phyloP scores from a whole-genome alignment of 2,888 invertebrate species.

The Enoplolaimus lenunculus region DNA sequence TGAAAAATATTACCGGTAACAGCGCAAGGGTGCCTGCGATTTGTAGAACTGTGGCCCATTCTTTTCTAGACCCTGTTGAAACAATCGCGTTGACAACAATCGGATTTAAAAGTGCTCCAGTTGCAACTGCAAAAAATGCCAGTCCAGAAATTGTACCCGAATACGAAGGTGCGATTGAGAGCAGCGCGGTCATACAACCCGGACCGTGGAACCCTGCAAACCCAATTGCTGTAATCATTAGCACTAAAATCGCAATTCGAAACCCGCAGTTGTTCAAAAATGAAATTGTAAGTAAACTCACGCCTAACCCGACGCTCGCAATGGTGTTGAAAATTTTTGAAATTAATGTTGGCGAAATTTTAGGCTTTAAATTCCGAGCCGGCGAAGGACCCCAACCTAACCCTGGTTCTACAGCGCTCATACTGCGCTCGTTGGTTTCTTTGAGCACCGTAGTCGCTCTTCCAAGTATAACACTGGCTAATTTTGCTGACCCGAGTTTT shows the following conservation, averaged over 20 bases:
- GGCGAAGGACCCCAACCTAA: not conserved
- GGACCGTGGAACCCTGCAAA: conserved; percentile 22
- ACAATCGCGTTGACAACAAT: not conserved
- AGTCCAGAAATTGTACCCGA: conserved; percentile 20
- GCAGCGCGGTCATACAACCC: conserved; percentile 17
- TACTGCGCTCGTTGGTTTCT: not conserved
- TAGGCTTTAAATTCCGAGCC: not conserved
- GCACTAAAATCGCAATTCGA: not conserved
- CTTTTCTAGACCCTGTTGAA: not conserved
- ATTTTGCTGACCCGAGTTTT: conserved; percentile 15
- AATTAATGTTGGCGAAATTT: not conserved
- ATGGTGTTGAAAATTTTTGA: conserved; percentile 19
- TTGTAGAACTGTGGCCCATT: conserved; percentile 16
- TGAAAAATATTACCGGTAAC: conserved; percentile 20
- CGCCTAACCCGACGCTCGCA: conserved; percentile 15
- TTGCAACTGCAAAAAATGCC: conserved; percentile 15
- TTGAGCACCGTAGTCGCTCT: not conserved
- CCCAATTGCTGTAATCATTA: conserved; percentile 1
- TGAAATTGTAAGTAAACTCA: not conserved
- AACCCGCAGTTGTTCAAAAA: not conserved
- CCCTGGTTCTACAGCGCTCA: not conserved
- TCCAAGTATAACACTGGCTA: not conserved
- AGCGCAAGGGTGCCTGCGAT: conserved; percentile 4
- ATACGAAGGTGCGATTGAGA: conserved; percentile 18
- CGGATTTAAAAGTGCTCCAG: conserved; percentile 14